phyloP scores from a whole-genome alignment of 1,140 invertebrate genomes.

The Holcopasites calliopsidis region DNA sequence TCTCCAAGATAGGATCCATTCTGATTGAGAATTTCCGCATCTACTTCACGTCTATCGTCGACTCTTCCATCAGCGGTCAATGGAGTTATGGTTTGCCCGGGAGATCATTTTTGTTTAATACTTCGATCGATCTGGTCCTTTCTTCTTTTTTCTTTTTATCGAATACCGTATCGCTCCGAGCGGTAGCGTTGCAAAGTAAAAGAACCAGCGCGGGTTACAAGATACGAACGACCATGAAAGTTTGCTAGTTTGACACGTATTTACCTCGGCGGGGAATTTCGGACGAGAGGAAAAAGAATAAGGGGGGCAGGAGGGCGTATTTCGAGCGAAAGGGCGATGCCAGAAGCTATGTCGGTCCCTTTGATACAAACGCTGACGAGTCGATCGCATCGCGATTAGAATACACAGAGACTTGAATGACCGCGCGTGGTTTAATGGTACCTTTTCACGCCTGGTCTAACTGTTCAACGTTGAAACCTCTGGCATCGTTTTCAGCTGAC shows the following conservation, averaged over 20 bases:
- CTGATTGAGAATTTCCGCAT: conserved; percentile 53
- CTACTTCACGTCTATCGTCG: conserved; percentile 77
- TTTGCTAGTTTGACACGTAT: conserved; percentile 1
- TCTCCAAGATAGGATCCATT: conserved; percentile 62
- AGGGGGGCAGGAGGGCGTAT: not conserved
- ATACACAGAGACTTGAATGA: too few relatives aligned
- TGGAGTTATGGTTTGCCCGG: conserved; percentile 57
- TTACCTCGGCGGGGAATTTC: not conserved
- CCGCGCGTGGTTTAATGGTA: too few relatives aligned
- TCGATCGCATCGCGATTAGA: too few relatives aligned
- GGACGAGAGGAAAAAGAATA: too few relatives aligned
- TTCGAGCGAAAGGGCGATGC: not conserved
- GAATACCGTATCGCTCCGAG: too few relatives aligned
- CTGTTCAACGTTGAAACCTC: too few relatives aligned
- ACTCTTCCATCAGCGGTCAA: conserved; percentile 77
- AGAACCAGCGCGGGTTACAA: too few relatives aligned
- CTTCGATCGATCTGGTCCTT: too few relatives aligned
- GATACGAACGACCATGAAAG: not conserved
- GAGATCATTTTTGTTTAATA: conserved; percentile 62
- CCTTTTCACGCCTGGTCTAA: too few relatives aligned
- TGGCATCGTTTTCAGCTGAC: conserved; percentile 30
- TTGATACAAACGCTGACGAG: too few relatives aligned
- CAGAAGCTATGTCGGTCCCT: not conserved
- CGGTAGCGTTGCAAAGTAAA: too few relatives aligned
- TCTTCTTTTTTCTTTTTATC: too few relatives aligned